A percentile compares a stretch with the other conserved stretches of the same genome.
Conservation (phyloP, 1,140 invertebrate genomes). For the Zophobas morio region DNA sequence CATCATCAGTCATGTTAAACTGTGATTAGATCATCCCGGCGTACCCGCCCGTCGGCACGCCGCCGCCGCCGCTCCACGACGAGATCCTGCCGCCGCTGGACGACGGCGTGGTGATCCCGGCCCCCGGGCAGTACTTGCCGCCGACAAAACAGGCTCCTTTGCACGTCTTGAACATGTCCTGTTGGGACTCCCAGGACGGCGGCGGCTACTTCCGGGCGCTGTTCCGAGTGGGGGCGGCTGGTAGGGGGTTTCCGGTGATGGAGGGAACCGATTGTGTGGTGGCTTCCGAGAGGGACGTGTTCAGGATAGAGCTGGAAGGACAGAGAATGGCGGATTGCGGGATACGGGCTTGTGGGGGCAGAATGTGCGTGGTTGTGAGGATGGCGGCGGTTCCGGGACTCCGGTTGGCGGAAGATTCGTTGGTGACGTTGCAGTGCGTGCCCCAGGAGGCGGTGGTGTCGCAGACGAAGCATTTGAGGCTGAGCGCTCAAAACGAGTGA, state of each 20-base stretch:
- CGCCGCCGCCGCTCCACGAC: constrained; percentile 31
- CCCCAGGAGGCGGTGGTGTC: constrained; percentile 73
- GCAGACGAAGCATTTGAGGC: constrained; percentile 70
- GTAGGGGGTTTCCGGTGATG: constrained; percentile 46
- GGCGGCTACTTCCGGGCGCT: constrained; percentile 36
- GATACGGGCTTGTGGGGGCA: constrained; percentile 63
- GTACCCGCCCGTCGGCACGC: background rate
- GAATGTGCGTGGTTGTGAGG: constrained; percentile 73
- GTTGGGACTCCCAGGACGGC: constrained; percentile 52
- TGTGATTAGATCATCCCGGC: too few relatives aligned
- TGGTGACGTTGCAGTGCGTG: constrained; percentile 75
- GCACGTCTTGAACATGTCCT: constrained; percentile 62
- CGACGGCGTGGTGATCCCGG: constrained; percentile 56
- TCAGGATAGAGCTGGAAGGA: constrained; percentile 56
- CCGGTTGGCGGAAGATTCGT: constrained; percentile 74
- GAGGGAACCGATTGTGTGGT: constrained; percentile 55
- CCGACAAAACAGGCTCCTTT: constrained; percentile 48
- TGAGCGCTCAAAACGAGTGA: constrained; percentile 44
- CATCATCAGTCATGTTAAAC: too few relatives aligned
- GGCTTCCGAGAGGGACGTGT: constrained; percentile 15
- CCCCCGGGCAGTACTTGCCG: constrained; percentile 53
- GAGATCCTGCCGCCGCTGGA: constrained; percentile 46
- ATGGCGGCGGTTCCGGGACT: constrained; percentile 75
- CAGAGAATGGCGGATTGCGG: constrained; percentile 64
- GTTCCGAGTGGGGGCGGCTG: constrained; percentile 15